Conservation (phyloP, 2,888 invertebrate species). For the Pinctada fucata region DNA sequence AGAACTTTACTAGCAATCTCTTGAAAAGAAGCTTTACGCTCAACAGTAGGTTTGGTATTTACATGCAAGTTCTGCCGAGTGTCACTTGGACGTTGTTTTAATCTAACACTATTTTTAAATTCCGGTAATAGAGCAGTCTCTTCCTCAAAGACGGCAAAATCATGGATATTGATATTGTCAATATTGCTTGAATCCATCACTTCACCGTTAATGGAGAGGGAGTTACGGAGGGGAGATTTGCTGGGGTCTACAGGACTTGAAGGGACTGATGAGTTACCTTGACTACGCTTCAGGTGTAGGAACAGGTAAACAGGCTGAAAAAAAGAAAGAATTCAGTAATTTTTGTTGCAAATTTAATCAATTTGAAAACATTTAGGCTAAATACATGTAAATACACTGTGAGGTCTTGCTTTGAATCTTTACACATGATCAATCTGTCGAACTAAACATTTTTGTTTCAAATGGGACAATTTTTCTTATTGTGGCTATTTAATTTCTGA, state of each 20-base stretch:
- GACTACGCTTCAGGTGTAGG: conserved; percentile 69
- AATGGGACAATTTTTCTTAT: too few species aligned
- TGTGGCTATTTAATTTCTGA: too few species aligned
- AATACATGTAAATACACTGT: too few species aligned
- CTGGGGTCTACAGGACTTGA: not conserved
- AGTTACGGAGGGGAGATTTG: conserved; percentile 43
- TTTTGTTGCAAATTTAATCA: too few species aligned
- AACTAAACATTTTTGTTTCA: too few species aligned
- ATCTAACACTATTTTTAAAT: conserved; percentile 58
- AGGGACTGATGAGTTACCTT: conserved; percentile 64
- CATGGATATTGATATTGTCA: conserved; percentile 72
- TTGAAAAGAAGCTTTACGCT: conserved; percentile 62
- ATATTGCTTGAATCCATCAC: conserved; percentile 56
- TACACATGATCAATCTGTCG: too few species aligned
- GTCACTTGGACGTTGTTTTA: conserved; percentile 1
- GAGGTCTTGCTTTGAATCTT: too few species aligned
- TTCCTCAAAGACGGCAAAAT: conserved; percentile 73
- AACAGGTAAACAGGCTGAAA: conserved; percentile 73
- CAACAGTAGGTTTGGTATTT: not conserved
- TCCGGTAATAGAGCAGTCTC: conserved; percentile 66
- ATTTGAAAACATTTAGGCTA: too few species aligned
- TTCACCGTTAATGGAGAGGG: conserved; percentile 74
- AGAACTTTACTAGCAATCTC: conserved; percentile 65
- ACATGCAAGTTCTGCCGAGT: not conserved
- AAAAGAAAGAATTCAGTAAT: conserved; percentile 27